These are phyloP conservation scores for Physocephala rufipes DNA, from an alignment of 2,888 invertebrate species.

Conservation along the genomic window DNA sequence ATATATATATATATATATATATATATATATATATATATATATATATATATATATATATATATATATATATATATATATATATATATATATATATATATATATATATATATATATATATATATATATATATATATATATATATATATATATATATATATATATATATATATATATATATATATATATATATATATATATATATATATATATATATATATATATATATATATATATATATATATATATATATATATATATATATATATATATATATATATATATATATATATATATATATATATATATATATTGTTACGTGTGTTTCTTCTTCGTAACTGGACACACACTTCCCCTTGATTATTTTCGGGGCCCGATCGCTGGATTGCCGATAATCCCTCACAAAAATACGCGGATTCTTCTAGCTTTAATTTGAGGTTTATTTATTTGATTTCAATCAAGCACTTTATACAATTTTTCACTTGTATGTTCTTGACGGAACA, in stretches of 20 bases:
- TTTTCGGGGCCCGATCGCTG: too few relatives aligned
- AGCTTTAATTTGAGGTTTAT: too few relatives aligned
- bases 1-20: too few relatives aligned
- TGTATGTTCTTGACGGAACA: too few relatives aligned
- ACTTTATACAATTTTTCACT: too few relatives aligned
- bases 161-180: slow-evolving; percentile 1
- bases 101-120: slow-evolving; percentile 12
- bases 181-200: slow-evolving; percentile 1
- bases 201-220: slow-evolving; percentile 1
- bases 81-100: background rate
- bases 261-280: slow-evolving; percentile 6
- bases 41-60: slow-evolving; percentile 15
- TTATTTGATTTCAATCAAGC: too few relatives aligned
- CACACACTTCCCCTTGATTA: too few relatives aligned
- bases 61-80: background rate
- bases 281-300: background rate
- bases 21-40: slow-evolving; percentile 26
- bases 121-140: slow-evolving; percentile 16
- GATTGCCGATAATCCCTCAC: too few relatives aligned
- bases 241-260: slow-evolving; percentile 26
- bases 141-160: slow-evolving; percentile 1
- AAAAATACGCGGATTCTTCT: too few relatives aligned
- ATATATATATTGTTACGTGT: too few relatives aligned
- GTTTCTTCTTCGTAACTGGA: too few relatives aligned
- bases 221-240: slow-evolving; percentile 13